Evolutionary conservation across 2,888 invertebrate genomes (phyloP), one percentile per base, ranked within the genome.

Genomic region (Pterobdella sp.): DNA sequence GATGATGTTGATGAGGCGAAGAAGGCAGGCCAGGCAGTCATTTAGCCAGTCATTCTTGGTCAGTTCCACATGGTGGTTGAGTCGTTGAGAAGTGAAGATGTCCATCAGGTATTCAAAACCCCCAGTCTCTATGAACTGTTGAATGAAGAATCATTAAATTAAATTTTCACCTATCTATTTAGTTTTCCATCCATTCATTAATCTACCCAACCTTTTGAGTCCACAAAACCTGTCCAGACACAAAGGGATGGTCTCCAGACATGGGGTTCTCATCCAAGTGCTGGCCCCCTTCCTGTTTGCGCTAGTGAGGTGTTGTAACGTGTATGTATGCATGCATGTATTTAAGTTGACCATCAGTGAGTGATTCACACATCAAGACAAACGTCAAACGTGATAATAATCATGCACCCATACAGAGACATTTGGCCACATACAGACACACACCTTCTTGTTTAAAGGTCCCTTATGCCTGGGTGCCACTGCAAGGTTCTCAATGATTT

Each of bases 41-140:
- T 94, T 94, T 73, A 93, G 89, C 95, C 95, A 95, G 85, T 94
- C 84, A 78, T 83, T 84, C 84, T 92, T 91, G 72, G 90, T 89
- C 34, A 89, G 89, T 49, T 87, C 87, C 67, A 83, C 83, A 72
- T 89, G 88, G 34, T 86, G 82, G 85, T 92, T 91, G 75, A 92
- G 82, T 60, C 89, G 88, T 31, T 91, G 93, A 42, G 91, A 92
- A 88, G 92, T 90, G 85, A 94, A 93, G 77, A 94, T 93, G 81
- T 92, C 91, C 82, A 93, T 93, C 42, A 94, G 85, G 84, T 93
- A 90, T 74, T 90, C 87, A 77, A 95, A 84, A 0, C 94, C 94
- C 22, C 94, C 94, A 49, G 74, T 60, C 35, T 49, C 70, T 32
- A 77, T 73, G 67, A 78, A 78, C 74, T 75, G 74, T 10, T 32